phyloP scores from a whole-genome alignment of 2,888 invertebrate genomes.

The Heliconius charithonia region DNA sequence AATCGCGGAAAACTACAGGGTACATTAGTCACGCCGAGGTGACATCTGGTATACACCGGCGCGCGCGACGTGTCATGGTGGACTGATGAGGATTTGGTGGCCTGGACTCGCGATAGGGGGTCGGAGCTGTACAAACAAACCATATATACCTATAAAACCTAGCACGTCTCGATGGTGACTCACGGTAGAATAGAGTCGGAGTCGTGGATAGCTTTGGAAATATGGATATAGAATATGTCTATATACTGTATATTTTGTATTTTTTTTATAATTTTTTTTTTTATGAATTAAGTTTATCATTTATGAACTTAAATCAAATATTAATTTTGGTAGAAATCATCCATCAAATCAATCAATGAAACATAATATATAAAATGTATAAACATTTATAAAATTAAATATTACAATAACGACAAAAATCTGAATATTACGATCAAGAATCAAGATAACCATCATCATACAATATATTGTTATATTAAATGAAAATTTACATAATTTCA shows the following conservation, averaged over 20 bases:
- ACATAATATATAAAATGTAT: neutral
- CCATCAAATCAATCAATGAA: neutral
- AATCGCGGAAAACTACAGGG: conserved; percentile 45
- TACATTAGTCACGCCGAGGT: conserved; percentile 46
- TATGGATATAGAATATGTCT: no score
- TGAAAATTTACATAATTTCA: conserved; percentile 4
- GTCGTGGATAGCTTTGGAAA: neutral
- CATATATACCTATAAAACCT: conserved; percentile 58
- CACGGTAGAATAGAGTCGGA: conserved; percentile 13
- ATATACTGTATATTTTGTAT: no score
- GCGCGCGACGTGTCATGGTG: conserved; percentile 73
- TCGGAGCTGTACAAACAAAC: conserved; percentile 68
- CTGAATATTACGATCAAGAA: no score
- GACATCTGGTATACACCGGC: conserved; percentile 52
- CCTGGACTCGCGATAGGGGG: conserved; percentile 66
- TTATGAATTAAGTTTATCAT: neutral
- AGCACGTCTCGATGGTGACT: conserved; percentile 51
- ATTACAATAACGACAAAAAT: neutral
- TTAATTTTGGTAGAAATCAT: no score
- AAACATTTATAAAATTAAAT: neutral
- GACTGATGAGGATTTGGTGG: conserved; percentile 58
- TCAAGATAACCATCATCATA: neutral
- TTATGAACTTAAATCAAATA: no score
- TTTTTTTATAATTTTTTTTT: neutral
- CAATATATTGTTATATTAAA: neutral